A percentile compares a stretch with the other conserved stretches of the same genome.
These are phyloP conservation scores for Drosophila bipectinata DNA, from an alignment of 1,140 invertebrate genomes.

Conservation along the genomic window DNA sequence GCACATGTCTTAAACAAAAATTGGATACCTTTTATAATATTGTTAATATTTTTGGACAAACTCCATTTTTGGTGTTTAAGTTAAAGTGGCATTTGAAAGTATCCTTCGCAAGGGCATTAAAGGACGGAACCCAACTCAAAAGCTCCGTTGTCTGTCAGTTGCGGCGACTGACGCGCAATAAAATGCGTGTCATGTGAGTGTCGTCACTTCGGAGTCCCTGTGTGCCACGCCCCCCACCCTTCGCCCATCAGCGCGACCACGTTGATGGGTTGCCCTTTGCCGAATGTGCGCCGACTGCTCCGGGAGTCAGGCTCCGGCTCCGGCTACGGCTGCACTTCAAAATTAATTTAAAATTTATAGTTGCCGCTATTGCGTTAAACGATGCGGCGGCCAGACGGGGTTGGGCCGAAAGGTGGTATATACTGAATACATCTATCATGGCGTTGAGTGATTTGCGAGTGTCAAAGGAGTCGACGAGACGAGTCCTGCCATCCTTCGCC, in stretches of 20 bases:
- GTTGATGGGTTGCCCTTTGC: constrained; percentile 57
- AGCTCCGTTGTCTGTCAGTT: constrained; percentile 57
- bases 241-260: neutral
- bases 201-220: constrained; percentile 24
- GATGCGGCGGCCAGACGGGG: constrained; percentile 49
- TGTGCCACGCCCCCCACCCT: constrained; percentile 2
- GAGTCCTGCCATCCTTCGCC: constrained; percentile 18
- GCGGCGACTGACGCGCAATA: constrained; percentile 71
- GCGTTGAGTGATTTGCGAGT: constrained; percentile 77
- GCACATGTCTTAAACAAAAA: too few species aligned
- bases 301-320: constrained; percentile 19
- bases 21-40: too few species aligned
- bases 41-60: too few species aligned
- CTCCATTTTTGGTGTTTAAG: too few species aligned
- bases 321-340: constrained; percentile 63
- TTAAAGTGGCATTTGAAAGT: too few species aligned
- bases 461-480: constrained; percentile 58
- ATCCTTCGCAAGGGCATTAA: neutral
- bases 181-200: constrained; percentile 73
- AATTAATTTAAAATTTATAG: constrained; percentile 82
- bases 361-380: constrained; percentile 79
- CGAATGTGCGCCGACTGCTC: constrained; percentile 20
- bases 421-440: constrained; percentile 65
- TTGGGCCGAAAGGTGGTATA: constrained; percentile 25
- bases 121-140: constrained; percentile 32